Percentiles rank a stretch among this genome's conserved stretches.
These are phyloP conservation scores for Acropternis orthonyx DNA, from an alignment of 2,797 vertebrate genomes.

Conservation along the genomic window DNA sequence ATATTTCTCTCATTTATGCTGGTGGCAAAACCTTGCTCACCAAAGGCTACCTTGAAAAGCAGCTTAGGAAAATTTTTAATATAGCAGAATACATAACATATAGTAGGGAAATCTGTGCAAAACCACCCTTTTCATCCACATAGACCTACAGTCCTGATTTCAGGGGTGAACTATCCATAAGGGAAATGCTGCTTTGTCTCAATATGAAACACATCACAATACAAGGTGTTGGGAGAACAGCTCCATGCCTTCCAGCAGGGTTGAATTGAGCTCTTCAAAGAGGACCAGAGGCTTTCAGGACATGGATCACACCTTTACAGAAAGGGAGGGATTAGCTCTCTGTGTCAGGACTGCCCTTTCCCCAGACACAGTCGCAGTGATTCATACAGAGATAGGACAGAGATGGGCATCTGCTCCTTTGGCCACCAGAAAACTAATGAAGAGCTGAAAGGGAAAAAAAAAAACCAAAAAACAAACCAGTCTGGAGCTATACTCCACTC, in stretches of 20 bases:
- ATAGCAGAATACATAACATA: neutral
- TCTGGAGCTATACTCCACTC: neutral
- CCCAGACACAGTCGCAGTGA: fast-evolving
- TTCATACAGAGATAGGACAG: fast-evolving
- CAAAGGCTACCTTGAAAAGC: neutral
- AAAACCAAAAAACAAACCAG: too few species aligned
- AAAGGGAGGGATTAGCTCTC: neutral
- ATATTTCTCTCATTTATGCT: neutral
- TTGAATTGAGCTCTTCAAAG: neutral
- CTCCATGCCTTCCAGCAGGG: neutral
- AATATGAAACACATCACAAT: fast-evolving
- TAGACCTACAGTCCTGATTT: neutral
- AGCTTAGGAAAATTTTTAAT: neutral
- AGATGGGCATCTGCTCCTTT: neutral
- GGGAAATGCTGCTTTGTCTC: neutral
- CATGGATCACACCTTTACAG: neutral
- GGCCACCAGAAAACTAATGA: neutral
- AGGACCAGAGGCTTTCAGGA: neutral
- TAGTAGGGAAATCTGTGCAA: neutral
- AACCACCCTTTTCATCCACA: neutral
- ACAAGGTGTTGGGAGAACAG: neutral
- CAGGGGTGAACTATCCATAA: neutral
- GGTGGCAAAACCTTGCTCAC: neutral
- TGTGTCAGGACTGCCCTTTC: neutral
- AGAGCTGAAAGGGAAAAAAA: neutral